A percentile compares a stretch with the other conserved stretches of the same genome.
Evolutionary conservation across 2,113 vertebrate species (phyloP).

Genomic region (Poicephalus gulielmi): DNA sequence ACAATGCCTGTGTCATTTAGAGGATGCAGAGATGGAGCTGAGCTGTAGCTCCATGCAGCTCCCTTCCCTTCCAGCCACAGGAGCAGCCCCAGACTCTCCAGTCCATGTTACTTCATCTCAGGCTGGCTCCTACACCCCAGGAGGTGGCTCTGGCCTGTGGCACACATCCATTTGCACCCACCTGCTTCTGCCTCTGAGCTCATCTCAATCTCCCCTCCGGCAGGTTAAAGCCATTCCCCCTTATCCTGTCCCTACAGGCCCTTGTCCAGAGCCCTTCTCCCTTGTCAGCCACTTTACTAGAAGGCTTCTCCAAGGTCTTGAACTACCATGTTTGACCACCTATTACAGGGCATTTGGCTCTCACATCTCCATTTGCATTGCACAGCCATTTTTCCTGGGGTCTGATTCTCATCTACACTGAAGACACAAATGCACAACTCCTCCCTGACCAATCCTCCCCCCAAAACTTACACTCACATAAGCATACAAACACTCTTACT

Average conservation of each 20-base stretch:
- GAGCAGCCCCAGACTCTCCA: neutral
- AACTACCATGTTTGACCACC: rapidly evolving
- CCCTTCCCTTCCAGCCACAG: neutral
- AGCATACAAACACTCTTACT: neutral
- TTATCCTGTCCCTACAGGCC: too few relatives aligned
- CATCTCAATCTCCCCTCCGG: neutral
- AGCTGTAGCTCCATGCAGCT: neutral
- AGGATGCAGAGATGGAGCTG: neutral
- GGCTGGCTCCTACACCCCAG: neutral
- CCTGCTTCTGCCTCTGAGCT: neutral
- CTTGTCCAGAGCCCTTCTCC: neutral
- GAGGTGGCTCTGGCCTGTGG: neutral
- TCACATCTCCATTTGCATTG: neutral
- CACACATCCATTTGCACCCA: neutral
- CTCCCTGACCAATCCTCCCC: neutral
- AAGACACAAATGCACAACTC: rapidly evolving
- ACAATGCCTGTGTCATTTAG: neutral
- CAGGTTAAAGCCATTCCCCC: neutral
- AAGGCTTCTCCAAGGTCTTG: neutral
- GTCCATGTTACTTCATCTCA: rapidly evolving
- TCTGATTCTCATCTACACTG: neutral
- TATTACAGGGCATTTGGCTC: rapidly evolving
- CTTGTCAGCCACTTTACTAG: neutral
- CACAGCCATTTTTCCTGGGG: neutral
- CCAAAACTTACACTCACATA: neutral